Evolutionary conservation across 2,113 vertebrate species (phyloP).

Genomic region (Zapornia atra): DNA sequence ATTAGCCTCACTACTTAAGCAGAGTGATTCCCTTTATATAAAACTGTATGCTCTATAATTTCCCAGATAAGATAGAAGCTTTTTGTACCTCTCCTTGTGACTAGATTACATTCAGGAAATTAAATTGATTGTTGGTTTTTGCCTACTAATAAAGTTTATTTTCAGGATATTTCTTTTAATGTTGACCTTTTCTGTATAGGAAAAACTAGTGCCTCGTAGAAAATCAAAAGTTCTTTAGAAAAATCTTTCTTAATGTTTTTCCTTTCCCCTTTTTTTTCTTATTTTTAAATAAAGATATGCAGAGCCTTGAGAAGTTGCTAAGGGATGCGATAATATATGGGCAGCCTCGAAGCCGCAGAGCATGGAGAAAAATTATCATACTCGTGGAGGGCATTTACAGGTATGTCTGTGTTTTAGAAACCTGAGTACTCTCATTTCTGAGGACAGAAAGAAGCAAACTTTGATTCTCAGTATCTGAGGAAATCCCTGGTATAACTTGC

Average conservation of each 20-base stretch:
- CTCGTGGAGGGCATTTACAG: slow-evolving; percentile 95
- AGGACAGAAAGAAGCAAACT: not conserved
- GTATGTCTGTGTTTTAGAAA: slow-evolving; percentile 65
- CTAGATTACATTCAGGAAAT: not conserved
- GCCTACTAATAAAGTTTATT: not conserved
- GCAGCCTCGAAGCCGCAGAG: slow-evolving; percentile 87
- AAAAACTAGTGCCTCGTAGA: not conserved
- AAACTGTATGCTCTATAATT: not conserved
- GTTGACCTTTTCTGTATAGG: not conserved
- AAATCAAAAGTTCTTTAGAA: not conserved
- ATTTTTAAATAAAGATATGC: slow-evolving; percentile 80
- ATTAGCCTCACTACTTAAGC: not conserved
- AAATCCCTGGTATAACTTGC: not conserved
- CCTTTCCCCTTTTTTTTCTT: not conserved
- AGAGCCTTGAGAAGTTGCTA: slow-evolving; percentile 87
- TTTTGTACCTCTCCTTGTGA: not conserved
- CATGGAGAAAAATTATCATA: slow-evolving; percentile 96
- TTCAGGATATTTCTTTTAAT: not conserved
- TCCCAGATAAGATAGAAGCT: not conserved
- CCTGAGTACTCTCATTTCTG: not conserved
- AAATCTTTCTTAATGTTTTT: slow-evolving; percentile 5
- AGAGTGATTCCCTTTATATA: not conserved
- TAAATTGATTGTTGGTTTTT: not conserved
- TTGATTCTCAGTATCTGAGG: not conserved
- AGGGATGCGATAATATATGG: slow-evolving; percentile 87